These are phyloP conservation scores for Petromus typicus DNA, from an alignment of 2,113 vertebrate species.

Conservation along the genomic window DNA sequence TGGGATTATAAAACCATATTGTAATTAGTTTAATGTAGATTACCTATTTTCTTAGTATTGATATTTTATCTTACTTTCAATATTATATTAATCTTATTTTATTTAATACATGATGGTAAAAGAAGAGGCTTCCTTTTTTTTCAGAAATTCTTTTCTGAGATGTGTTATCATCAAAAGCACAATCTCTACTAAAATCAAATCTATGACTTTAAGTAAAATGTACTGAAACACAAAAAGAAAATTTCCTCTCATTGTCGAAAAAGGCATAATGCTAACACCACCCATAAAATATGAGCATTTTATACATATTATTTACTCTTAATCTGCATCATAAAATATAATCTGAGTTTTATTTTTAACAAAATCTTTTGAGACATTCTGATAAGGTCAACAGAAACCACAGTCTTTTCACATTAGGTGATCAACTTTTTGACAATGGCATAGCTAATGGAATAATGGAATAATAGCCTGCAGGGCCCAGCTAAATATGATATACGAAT, in stretches of 20 bases:
- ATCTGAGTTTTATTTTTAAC: constrained; percentile 73
- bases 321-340: constrained; percentile 65
- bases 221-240: constrained; percentile 56
- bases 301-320: constrained; percentile 40
- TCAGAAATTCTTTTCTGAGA: constrained; percentile 51
- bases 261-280: neutral
- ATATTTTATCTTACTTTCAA: neutral
- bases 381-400: constrained; percentile 89
- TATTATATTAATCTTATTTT: constrained; percentile 13
- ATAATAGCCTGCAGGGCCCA: constrained; percentile 93
- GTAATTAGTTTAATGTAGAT: neutral
- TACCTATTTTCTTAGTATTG: neutral
- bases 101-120: neutral
- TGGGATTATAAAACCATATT: neutral
- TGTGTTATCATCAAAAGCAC: neutral
- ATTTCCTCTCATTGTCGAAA: constrained; percentile 24
- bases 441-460: constrained; percentile 94
- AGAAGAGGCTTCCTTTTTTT: neutral
- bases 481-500: constrained; percentile 94
- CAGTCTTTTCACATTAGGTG: constrained; percentile 89
- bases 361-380: constrained; percentile 89
- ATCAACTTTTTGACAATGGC: constrained; percentile 92
- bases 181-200: constrained; percentile 56
- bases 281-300: constrained; percentile 22
- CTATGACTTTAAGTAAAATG: constrained; percentile 52